Percentiles rank a stretch among this genome's conserved stretches.
phyloP scores from a whole-genome alignment of 2,888 invertebrate species.

The Rotaria sp. region DNA sequence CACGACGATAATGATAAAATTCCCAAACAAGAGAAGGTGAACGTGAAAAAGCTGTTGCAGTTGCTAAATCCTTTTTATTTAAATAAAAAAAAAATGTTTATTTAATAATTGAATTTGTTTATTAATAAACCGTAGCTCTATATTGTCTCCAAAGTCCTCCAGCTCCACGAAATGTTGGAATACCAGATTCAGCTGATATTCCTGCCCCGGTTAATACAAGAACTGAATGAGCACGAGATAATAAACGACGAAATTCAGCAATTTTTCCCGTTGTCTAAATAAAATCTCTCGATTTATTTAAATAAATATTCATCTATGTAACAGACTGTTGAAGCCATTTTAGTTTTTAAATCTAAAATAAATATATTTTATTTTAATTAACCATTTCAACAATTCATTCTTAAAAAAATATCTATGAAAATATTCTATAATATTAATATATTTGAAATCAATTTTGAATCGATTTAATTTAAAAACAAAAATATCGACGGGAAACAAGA shows the following conservation, averaged over 20 bases:
- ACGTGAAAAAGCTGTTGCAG: conserved; percentile 66
- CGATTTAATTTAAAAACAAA: too few relatives aligned
- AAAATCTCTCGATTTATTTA: background rate
- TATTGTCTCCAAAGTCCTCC: conserved; percentile 76
- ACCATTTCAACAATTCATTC: too few relatives aligned
- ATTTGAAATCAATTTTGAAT: too few relatives aligned
- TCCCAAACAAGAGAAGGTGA: conserved; percentile 79
- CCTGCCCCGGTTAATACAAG: conserved; percentile 68
- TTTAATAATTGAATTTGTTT: too few relatives aligned
- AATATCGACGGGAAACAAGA: too few relatives aligned
- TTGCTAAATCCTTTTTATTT: conserved; percentile 55
- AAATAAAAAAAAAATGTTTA: background rate
- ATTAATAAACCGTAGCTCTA: conserved; percentile 60
- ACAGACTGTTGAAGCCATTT: background rate
- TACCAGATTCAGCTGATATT: conserved; percentile 74
- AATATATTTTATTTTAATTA: background rate
- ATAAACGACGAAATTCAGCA: conserved; percentile 61
- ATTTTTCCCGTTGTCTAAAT: conserved; percentile 43
- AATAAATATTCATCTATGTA: background rate
- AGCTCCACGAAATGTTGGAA: conserved; percentile 75
- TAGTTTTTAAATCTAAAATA: background rate
- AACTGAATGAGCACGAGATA: conserved; percentile 63
- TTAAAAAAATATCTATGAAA: too few relatives aligned
- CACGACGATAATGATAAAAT: conserved; percentile 76
- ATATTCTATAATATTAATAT: too few relatives aligned